These are phyloP conservation scores for Dicranocentrus wangi DNA, from an alignment of 2,888 invertebrate genomes.

Conservation along the genomic window DNA sequence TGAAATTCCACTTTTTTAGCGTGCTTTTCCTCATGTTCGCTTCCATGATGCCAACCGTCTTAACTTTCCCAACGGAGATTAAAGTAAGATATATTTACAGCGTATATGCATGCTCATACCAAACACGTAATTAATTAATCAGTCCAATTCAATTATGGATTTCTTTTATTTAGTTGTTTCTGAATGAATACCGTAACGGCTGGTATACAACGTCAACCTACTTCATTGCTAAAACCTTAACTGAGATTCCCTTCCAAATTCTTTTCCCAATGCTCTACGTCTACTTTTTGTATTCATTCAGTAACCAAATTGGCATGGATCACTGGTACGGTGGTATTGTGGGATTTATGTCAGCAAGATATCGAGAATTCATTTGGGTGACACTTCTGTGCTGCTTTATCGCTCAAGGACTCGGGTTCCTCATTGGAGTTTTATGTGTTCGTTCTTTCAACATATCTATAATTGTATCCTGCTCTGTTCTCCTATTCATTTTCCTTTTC, in stretches of 20 bases:
- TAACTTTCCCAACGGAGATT: conserved; percentile 64
- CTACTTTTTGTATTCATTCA: conserved; percentile 56
- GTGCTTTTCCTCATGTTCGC: conserved; percentile 64
- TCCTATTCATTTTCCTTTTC: conserved; percentile 54
- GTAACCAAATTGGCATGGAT: conserved; percentile 42
- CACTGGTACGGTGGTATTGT: conserved; percentile 35
- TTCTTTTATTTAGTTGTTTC: conserved; percentile 45
- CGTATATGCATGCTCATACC: neutral
- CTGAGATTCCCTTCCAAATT: conserved; percentile 55
- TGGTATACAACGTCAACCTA: conserved; percentile 55
- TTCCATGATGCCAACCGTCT: conserved; percentile 57
- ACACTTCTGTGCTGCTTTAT: conserved; percentile 52
- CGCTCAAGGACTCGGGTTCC: conserved; percentile 65
- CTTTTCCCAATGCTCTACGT: conserved; percentile 46
- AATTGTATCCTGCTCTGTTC: conserved; percentile 54
- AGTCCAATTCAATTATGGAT: neutral
- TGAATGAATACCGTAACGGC: conserved; percentile 60
- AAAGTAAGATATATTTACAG: no score
- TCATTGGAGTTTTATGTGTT: conserved; percentile 63
- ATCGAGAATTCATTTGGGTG: conserved; percentile 21
- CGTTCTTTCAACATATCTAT: conserved; percentile 52
- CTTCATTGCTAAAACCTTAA: conserved; percentile 58
- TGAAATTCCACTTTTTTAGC: conserved; percentile 58
- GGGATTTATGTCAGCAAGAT: conserved; percentile 33
- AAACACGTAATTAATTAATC: no score